Evolutionary conservation across 92 coral and sea anemone genomes (phyloP).

Genomic region (Actinostola sp.): DNA sequence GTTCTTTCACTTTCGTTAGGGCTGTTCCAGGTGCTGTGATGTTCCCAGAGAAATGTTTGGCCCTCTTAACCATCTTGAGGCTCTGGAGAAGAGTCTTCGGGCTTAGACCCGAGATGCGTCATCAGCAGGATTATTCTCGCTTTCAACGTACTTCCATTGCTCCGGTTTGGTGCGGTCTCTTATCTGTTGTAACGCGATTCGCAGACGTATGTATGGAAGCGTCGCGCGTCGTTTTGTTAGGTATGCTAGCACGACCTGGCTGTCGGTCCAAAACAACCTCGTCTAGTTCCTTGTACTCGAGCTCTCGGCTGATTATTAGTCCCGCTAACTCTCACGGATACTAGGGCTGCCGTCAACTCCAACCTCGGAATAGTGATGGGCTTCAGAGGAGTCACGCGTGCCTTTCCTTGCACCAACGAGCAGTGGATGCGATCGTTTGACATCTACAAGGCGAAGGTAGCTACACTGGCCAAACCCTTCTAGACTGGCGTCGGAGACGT

Average conservation of each 20-base stretch:
- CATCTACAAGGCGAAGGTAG: constrained; percentile 37
- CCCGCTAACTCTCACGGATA: constrained; percentile 32
- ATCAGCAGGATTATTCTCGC: constrained; percentile 51
- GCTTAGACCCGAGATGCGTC: constrained; percentile 46
- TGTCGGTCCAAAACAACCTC: constrained; percentile 44
- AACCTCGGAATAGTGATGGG: constrained; percentile 42
- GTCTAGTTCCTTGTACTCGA: background rate
- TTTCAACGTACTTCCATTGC: constrained; percentile 43
- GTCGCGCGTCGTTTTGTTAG: constrained; percentile 41
- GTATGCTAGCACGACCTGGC: constrained; percentile 52
- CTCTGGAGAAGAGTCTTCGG: constrained; percentile 14
- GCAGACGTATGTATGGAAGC: constrained; percentile 50
- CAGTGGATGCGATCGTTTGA: constrained; percentile 32
- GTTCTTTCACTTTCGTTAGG: background rate
- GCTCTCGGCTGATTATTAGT: too few relatives aligned
- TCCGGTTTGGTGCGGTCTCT: constrained; percentile 19
- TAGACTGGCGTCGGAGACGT: constrained; percentile 52
- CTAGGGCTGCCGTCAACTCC: constrained; percentile 50
- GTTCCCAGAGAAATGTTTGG: constrained; percentile 42
- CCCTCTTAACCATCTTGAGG: constrained; percentile 41
- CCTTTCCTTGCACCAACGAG: constrained; percentile 48
- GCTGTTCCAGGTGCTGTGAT: too few relatives aligned
- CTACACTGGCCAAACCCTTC: constrained; percentile 47
- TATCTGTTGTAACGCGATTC: constrained; percentile 50
- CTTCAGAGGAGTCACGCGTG: constrained; percentile 47